Evolutionary conservation across 1,140 invertebrate genomes (phyloP).

Genomic region (Gyrodactylus bullatarudis): DNA sequence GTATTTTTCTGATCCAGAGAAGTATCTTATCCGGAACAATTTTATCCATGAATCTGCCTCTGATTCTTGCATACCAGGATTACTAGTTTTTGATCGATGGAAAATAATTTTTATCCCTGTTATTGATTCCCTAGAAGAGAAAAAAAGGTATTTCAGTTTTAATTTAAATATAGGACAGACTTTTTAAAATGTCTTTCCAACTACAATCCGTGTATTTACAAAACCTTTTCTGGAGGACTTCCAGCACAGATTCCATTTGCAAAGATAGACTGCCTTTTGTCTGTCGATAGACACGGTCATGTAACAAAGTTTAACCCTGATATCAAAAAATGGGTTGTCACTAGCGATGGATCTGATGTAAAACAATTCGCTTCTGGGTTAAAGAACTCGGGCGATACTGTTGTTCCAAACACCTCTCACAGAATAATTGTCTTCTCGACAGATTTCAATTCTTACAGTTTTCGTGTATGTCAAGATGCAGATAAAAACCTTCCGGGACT

Average conservation of each 20-base stretch:
- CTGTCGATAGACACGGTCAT: not conserved
- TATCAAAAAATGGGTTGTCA: not conserved
- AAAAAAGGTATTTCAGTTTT: not conserved
- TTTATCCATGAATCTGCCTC: not conserved
- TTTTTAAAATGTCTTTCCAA: not conserved
- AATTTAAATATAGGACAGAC: not conserved
- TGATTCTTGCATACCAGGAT: not conserved
- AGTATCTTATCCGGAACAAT: not conserved
- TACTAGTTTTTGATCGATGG: not conserved
- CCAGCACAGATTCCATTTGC: not conserved
- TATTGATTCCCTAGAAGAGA: not conserved
- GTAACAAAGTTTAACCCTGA: not conserved
- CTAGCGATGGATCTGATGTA: not conserved
- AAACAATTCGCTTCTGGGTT: not conserved
- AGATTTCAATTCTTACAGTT: not conserved
- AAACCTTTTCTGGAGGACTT: not conserved
- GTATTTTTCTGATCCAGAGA: not conserved
- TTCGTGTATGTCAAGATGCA: not conserved
- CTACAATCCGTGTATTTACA: not conserved
- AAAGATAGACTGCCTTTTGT: not conserved
- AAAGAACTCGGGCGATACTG: not conserved
- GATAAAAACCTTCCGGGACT: not conserved
- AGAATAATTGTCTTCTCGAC: not conserved
- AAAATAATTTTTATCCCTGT: not conserved
- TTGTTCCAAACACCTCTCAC: not conserved